Evolutionary conservation across 2,797 vertebrate genomes (phyloP).

Genomic region (Loriculus beryllinus): DNA sequence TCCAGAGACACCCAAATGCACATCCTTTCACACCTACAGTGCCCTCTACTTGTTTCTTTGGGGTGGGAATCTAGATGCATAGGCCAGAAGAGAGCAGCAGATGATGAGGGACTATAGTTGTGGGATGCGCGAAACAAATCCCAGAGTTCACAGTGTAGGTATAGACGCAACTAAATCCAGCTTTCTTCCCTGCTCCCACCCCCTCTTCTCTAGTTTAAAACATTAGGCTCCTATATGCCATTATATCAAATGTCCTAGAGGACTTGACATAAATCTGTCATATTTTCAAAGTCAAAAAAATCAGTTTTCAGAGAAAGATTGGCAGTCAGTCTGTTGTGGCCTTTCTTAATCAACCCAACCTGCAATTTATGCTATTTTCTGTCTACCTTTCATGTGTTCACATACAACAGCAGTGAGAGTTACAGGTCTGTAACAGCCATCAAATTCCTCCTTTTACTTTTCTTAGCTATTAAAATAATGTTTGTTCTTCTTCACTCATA

Average conservation of each 20-base stretch:
- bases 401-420: neutral
- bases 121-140: neutral
- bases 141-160: neutral
- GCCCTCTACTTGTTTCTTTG: neutral
- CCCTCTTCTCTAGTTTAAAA: neutral
- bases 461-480: neutral
- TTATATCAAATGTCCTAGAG: neutral
- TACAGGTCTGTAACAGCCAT: neutral
- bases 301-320: neutral
- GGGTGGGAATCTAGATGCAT: neutral
- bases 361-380: neutral
- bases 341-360: neutral
- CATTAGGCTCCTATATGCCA: neutral
- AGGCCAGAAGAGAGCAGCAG: neutral
- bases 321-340: fast-evolving
- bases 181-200: neutral
- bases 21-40: neutral
- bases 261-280: neutral
- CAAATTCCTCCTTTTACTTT: neutral
- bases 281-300: neutral
- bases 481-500: neutral
- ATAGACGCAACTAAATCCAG: neutral
- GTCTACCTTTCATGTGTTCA: neutral
- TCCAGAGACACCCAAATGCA: neutral
- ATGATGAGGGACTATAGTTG: neutral